These are phyloP conservation scores for Chrysocyon brachyurus DNA, from an alignment of 2,797 vertebrate species.

Conservation along the genomic window DNA sequence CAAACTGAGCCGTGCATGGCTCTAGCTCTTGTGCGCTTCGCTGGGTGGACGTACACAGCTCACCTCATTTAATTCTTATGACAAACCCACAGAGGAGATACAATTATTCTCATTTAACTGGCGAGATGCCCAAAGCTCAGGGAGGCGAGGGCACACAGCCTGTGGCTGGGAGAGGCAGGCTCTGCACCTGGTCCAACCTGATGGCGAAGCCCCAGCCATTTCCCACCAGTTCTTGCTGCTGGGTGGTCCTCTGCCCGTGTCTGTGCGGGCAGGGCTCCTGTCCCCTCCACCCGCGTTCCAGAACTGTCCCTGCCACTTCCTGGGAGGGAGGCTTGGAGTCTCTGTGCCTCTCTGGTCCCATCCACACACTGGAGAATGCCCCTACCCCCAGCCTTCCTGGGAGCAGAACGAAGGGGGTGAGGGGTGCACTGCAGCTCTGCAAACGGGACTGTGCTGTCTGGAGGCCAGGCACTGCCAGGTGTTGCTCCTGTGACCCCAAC, in stretches of 20 bases:
- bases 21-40: not conserved
- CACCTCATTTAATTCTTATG: not conserved
- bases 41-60: too few relatives aligned
- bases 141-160: not conserved
- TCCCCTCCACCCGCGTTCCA: not conserved
- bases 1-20: not conserved
- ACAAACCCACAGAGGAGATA: not conserved
- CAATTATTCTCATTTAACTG: not conserved
- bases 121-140: not conserved
- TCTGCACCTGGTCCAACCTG: not conserved
- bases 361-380: not conserved
- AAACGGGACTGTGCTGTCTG: not conserved
- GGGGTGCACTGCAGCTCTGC: not conserved
- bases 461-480: not conserved
- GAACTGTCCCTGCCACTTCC: not conserved
- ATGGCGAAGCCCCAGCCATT: not conserved
- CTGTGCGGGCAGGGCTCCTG: not conserved
- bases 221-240: not conserved
- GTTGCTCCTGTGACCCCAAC: not conserved
- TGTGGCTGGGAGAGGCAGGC: not conserved
- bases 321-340: not conserved
- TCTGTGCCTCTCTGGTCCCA: not conserved
- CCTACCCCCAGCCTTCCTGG: not conserved
- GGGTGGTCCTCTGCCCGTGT: not conserved
- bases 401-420: not conserved